Percentiles rank a stretch among this genome's conserved stretches.
Evolutionary conservation across 2,113 vertebrate genomes (phyloP).

Genomic region (Manacus vitellinus): DNA sequence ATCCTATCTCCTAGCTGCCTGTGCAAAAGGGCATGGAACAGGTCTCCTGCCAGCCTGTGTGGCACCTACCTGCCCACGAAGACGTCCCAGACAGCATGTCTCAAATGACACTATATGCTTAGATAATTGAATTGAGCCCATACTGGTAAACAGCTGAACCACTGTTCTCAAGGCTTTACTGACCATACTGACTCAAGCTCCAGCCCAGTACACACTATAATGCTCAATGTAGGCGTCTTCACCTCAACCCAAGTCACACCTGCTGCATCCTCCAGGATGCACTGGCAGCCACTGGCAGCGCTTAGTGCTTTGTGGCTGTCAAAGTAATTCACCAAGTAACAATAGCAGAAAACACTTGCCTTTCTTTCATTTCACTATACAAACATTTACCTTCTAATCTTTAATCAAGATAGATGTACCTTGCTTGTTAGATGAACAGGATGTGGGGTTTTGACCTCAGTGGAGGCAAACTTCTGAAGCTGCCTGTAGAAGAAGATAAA

Average conservation of each 20-base stretch:
- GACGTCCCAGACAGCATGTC: neutral
- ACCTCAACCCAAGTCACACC: neutral
- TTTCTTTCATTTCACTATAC: neutral
- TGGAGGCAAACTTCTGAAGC: conserved; percentile 14
- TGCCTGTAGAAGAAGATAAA: conserved; percentile 8
- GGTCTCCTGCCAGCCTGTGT: neutral
- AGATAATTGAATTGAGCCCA: neutral
- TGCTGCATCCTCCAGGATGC: neutral
- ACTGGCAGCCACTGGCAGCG: neutral
- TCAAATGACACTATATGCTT: neutral
- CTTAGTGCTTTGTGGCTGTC: neutral
- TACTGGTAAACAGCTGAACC: neutral
- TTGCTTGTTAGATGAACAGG: neutral
- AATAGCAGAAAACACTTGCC: neutral
- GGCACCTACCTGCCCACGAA: neutral
- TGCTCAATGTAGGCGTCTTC: neutral
- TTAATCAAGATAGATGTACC: neutral
- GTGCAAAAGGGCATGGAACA: neutral
- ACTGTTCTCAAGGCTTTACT: neutral
- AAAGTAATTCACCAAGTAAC: neutral
- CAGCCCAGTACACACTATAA: no score
- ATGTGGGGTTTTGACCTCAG: neutral
- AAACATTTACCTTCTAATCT: neutral
- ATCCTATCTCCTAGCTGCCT: neutral
- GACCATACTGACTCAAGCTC: neutral